These are phyloP conservation scores for Kryphioiulus occultus DNA, from an alignment of 2,888 invertebrate species.

Conservation along the genomic window DNA sequence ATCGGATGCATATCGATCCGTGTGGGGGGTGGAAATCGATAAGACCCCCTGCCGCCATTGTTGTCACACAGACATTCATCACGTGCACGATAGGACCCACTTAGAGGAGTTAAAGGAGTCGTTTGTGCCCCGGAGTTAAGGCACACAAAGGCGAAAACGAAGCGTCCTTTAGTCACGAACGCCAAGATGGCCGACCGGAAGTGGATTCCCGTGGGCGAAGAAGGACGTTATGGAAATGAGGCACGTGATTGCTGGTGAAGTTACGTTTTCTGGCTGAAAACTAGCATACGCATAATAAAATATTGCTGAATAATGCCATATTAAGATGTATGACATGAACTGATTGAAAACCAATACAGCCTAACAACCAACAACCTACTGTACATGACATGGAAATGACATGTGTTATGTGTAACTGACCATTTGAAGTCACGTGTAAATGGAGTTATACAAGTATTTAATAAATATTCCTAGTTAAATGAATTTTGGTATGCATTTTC, in stretches of 20 bases:
- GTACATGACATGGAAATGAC: no score
- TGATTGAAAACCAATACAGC: no score
- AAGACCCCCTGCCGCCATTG: neutral
- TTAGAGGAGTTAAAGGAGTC: conserved; percentile 32
- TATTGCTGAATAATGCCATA: neutral
- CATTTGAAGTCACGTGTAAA: no score
- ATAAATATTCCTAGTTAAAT: no score
- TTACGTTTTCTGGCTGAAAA: neutral
- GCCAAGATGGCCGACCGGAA: conserved; percentile 3
- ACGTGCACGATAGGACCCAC: conserved; percentile 36
- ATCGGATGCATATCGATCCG: conserved; percentile 24
- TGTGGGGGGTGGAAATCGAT: conserved; percentile 8
- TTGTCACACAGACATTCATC: conserved; percentile 35
- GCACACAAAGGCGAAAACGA: neutral
- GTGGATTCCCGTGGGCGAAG: neutral
- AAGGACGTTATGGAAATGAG: neutral
- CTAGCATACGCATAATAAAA: neutral
- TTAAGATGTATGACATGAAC: no score
- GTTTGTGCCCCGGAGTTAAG: conserved; percentile 19
- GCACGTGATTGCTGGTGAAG: neutral
- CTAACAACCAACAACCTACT: no score
- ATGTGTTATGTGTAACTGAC: no score
- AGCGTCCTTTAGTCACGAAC: no score
- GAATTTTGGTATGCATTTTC: no score
- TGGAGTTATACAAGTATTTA: no score